A percentile compares a stretch with the other conserved stretches of the same genome.
phyloP scores from a whole-genome alignment of 1,140 invertebrate species.

The Centruroides vittatus region DNA sequence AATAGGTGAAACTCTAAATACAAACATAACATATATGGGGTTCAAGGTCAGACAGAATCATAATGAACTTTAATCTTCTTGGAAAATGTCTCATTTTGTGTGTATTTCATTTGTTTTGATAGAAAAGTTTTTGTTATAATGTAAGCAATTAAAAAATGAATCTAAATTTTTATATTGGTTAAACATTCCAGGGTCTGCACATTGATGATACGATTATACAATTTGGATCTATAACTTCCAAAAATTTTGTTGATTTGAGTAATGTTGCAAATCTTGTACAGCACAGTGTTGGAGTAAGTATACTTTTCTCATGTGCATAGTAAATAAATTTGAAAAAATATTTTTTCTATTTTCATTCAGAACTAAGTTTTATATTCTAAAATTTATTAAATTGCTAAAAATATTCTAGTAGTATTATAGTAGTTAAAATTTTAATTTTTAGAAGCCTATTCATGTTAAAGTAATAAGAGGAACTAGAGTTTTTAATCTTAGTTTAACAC shows the following conservation, averaged over 20 bases:
- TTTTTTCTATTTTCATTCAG: background rate
- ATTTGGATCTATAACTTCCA: constrained; percentile 64
- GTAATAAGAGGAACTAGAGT: background rate
- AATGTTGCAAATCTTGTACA: constrained; percentile 51
- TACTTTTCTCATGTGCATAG: background rate
- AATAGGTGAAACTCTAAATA: too few species aligned
- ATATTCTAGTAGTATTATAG: background rate
- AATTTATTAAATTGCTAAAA: background rate
- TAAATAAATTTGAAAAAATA: background rate
- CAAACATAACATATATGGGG: too few species aligned
- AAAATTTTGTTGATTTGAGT: constrained; percentile 53
- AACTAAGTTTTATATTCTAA: background rate
- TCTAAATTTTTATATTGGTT: too few species aligned
- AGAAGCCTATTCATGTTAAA: background rate
- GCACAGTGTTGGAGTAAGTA: constrained; percentile 46
- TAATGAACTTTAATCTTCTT: too few species aligned
- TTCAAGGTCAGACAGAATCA: too few species aligned
- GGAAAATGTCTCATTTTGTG: too few species aligned
- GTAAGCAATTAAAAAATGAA: too few species aligned
- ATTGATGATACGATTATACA: constrained; percentile 56
- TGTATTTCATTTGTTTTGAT: too few species aligned
- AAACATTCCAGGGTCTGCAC: constrained; percentile 48
- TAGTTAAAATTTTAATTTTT: background rate
- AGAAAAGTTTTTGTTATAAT: too few species aligned
- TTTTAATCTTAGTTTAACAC: background rate